phyloP scores from a whole-genome alignment of 64 coral and sea anemone genomes.

The Montipora sp. region DNA sequence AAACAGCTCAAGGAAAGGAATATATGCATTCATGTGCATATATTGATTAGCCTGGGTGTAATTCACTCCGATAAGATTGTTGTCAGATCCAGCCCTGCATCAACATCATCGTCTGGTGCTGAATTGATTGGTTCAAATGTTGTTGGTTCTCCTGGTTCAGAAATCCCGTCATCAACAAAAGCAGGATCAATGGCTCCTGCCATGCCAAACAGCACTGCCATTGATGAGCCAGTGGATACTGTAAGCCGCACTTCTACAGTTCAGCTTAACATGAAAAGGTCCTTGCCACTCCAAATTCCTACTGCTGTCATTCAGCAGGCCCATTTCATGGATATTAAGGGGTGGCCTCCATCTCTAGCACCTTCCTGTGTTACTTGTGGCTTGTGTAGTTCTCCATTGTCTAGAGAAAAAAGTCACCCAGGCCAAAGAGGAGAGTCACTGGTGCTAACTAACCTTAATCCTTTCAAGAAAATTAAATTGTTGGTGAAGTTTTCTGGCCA shows the following conservation, averaged over 20 bases:
- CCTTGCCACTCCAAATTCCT: background rate
- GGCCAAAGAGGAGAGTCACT: background rate
- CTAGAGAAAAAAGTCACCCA: background rate
- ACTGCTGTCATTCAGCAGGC: background rate
- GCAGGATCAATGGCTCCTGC: too few species aligned
- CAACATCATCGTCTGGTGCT: too few species aligned
- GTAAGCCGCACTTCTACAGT: background rate
- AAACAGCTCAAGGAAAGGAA: too few species aligned
- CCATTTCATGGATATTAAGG: background rate
- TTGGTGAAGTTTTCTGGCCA: background rate
- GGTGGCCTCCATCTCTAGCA: background rate
- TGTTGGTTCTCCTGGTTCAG: too few species aligned
- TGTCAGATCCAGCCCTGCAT: too few species aligned
- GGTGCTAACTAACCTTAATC: background rate
- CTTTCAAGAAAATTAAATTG: background rate
- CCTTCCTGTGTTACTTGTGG: background rate
- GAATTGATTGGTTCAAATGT: too few species aligned
- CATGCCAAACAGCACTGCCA: too few species aligned
- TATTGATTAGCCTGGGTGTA: too few species aligned
- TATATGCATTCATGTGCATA: too few species aligned
- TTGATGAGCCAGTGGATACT: background rate
- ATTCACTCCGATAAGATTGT: too few species aligned
- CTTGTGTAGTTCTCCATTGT: background rate
- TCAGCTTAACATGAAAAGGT: background rate
- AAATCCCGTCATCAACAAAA: too few species aligned